Percentiles rank a stretch among this genome's conserved stretches.
Conservation (phyloP, 2,888 invertebrate genomes). For the Cartodere bifasciata region DNA sequence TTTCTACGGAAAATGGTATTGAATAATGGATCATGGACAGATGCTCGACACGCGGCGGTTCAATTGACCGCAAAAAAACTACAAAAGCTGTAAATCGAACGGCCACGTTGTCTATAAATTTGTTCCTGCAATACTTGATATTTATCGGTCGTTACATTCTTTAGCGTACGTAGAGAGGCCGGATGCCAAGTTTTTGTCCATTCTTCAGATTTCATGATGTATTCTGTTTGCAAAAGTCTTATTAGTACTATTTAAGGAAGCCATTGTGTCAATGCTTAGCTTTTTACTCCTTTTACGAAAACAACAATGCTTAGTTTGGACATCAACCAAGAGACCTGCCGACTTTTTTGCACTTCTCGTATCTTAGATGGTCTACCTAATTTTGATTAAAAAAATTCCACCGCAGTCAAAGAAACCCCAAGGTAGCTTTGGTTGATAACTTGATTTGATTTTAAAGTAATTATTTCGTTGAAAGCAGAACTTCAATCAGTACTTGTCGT, state of each 20-base stretch:
- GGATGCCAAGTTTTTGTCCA: conserved; percentile 25
- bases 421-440: no score
- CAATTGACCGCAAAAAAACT: conserved; percentile 19
- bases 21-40: conserved; percentile 27
- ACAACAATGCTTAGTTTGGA: conserved; percentile 24
- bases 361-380: no score
- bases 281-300: conserved; percentile 22
- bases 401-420: no score
- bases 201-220: conserved; percentile 30
- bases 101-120: conserved; percentile 27
- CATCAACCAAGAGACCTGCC: no score
- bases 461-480: no score
- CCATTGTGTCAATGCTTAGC: conserved; percentile 28
- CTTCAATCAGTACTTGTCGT: no score
- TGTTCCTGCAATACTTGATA: conserved; percentile 22
- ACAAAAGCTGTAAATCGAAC: conserved; percentile 24
- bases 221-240: conserved; percentile 29
- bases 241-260: conserved; percentile 31
- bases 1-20: conserved; percentile 16
- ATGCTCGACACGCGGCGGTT: conserved; percentile 24
- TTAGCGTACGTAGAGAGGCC: conserved; percentile 24
- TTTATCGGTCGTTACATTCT: conserved; percentile 24
- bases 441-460: no score
- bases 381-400: no score
- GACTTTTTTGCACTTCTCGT: no score